Conservation (phyloP, 1,140 invertebrate genomes). For the Bombus terrestris region DNA sequence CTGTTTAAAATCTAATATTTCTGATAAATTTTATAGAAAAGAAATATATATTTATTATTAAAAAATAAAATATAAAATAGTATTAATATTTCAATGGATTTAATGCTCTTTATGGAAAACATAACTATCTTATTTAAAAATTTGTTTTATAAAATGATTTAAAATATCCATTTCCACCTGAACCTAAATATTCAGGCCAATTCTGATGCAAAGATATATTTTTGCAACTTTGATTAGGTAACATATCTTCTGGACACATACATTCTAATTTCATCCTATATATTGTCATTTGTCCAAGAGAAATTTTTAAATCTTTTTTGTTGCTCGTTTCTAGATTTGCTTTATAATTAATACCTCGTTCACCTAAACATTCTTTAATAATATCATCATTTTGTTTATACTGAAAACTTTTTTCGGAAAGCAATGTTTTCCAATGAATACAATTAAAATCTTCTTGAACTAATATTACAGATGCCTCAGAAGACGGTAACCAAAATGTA, state of each 20-base stretch:
- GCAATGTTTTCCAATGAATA: constrained; percentile 76
- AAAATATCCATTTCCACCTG: constrained; percentile 82
- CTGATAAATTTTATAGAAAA: constrained; percentile 1
- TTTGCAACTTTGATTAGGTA: constrained; percentile 80
- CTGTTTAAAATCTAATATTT: constrained; percentile 15
- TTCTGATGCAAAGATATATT: constrained; percentile 81
- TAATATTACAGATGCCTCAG: constrained; percentile 77
- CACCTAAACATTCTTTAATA: constrained; percentile 79
- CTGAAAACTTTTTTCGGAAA: constrained; percentile 65
- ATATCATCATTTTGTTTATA: constrained; percentile 69
- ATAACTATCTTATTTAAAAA: constrained; percentile 40
- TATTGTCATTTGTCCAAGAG: constrained; percentile 84
- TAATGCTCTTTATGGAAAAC: background rate
- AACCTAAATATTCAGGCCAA: constrained; percentile 83
- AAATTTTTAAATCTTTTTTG: constrained; percentile 79
- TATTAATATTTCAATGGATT: background rate
- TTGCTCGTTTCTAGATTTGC: constrained; percentile 76
- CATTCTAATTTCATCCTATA: constrained; percentile 83
- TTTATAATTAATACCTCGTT: constrained; percentile 78
- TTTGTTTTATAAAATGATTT: constrained; percentile 63
- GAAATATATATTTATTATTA: constrained; percentile 15
- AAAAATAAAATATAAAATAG: constrained; percentile 20
- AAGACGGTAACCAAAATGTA: constrained; percentile 83
- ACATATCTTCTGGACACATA: constrained; percentile 80
- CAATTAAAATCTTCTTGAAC: constrained; percentile 82